phyloP scores from a whole-genome alignment of 2,797 vertebrate species.

The Falco naumanni region DNA sequence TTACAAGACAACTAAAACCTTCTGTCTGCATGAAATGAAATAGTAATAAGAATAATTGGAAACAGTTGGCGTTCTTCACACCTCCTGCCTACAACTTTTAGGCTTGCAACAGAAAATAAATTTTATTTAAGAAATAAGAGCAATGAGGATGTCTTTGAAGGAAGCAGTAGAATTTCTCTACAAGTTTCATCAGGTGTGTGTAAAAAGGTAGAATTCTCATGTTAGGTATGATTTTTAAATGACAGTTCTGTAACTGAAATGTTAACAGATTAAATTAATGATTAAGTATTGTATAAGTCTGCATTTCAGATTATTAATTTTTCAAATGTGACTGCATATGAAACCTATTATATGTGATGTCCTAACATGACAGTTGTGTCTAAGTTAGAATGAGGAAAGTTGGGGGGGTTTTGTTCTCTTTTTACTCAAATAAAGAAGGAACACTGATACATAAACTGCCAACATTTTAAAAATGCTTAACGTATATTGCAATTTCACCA shows the following conservation, averaged over 20 bases:
- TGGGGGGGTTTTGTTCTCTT: neutral
- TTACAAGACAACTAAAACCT: neutral
- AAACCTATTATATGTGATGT: neutral
- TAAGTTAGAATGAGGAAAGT: neutral
- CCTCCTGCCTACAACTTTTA: neutral
- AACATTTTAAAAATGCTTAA: neutral
- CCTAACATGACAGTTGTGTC: neutral
- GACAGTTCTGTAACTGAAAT: neutral
- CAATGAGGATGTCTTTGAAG: neutral
- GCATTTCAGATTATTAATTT: neutral
- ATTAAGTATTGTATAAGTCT: neutral
- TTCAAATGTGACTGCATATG: neutral
- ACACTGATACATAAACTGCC: neutral
- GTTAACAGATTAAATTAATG: neutral
- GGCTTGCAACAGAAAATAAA: neutral
- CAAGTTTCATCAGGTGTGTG: neutral
- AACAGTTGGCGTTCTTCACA: neutral
- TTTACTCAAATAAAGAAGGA: neutral
- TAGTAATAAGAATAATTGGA: neutral
- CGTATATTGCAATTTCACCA: fast-evolving
- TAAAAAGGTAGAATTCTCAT: neutral
- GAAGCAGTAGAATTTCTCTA: neutral
- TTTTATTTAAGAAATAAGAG: neutral
- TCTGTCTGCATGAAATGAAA: neutral
- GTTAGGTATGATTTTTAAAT: neutral